Conservation (phyloP, 2,888 invertebrate species). For the Drosophila setosimentum region DNA sequence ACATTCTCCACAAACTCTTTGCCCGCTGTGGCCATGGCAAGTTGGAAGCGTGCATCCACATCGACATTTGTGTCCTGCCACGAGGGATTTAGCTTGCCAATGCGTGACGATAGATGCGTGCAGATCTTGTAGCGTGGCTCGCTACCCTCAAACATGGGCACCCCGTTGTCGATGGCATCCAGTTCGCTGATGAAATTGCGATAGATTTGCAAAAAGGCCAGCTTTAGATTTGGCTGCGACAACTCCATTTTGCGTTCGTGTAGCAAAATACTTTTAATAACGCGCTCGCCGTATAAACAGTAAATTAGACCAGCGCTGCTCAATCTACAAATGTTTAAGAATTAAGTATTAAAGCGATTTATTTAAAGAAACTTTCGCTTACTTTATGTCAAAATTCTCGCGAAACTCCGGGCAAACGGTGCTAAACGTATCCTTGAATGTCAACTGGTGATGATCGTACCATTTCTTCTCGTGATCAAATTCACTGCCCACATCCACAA, state of each 20-base stretch:
- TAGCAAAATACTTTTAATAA: constrained; percentile 88
- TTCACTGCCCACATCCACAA: constrained; percentile 96
- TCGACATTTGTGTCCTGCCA: constrained; percentile 90
- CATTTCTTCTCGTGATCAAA: constrained; percentile 91
- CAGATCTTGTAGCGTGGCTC: constrained; percentile 91
- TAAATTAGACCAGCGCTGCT: constrained; percentile 98
- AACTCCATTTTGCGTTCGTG: constrained; percentile 85
- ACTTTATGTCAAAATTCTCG: constrained; percentile 88
- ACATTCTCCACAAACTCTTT: constrained; percentile 91
- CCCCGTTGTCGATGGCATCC: constrained; percentile 99
- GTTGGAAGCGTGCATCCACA: constrained; percentile 88
- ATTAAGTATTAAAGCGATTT: background rate
- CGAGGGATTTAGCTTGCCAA: constrained; percentile 91
- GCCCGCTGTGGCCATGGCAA: constrained; percentile 92
- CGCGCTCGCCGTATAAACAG: constrained; percentile 93
- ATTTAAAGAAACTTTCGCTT: constrained; percentile 19
- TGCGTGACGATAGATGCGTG: constrained; percentile 91
- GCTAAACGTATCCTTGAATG: constrained; percentile 89
- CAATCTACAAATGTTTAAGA: constrained; percentile 87
- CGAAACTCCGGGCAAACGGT: constrained; percentile 88
- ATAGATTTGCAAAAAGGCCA: constrained; percentile 91
- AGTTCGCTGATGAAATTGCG: constrained; percentile 95
- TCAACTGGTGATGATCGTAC: constrained; percentile 98
- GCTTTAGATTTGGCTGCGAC: constrained; percentile 86
- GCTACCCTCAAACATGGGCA: constrained; percentile 91